phyloP scores from a whole-genome alignment of 2,888 invertebrate species.

The Andrena fulva region DNA sequence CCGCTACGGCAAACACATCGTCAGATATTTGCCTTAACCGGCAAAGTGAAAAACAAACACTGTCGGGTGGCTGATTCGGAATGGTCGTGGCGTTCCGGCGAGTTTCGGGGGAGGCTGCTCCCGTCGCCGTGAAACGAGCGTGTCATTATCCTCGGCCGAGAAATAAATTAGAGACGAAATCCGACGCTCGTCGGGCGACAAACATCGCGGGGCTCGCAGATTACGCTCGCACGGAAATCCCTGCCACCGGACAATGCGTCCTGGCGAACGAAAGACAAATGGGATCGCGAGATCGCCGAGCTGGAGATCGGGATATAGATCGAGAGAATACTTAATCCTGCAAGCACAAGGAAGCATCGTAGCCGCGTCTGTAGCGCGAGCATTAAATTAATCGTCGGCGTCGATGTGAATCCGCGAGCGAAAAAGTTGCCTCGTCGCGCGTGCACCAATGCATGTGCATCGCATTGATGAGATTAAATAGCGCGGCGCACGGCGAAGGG shows the following conservation, averaged over 20 bases:
- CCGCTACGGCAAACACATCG: conserved; percentile 48
- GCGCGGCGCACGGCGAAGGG: background rate
- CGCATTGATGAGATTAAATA: background rate
- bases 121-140: conserved; percentile 54
- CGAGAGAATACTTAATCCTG: background rate
- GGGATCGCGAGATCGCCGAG: background rate
- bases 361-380: background rate
- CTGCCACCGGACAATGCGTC: conserved; percentile 35
- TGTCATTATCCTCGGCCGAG: conserved; percentile 62
- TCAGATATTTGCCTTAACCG: conserved; percentile 58
- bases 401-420: background rate
- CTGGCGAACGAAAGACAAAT: conserved; percentile 1
- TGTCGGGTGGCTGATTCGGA: conserved; percentile 46
- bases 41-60: conserved; percentile 72
- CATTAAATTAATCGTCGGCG: background rate
- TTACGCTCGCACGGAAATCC: conserved; percentile 61
- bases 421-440: background rate
- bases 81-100: conserved; percentile 33
- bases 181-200: conserved; percentile 34
- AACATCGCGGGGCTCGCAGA: conserved; percentile 58
- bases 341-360: background rate
- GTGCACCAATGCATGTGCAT: background rate
- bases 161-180: conserved; percentile 68
- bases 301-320: background rate
- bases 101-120: conserved; percentile 30